Conservation (phyloP, 2,797 vertebrate species). For the Miichthys miiuy region DNA sequence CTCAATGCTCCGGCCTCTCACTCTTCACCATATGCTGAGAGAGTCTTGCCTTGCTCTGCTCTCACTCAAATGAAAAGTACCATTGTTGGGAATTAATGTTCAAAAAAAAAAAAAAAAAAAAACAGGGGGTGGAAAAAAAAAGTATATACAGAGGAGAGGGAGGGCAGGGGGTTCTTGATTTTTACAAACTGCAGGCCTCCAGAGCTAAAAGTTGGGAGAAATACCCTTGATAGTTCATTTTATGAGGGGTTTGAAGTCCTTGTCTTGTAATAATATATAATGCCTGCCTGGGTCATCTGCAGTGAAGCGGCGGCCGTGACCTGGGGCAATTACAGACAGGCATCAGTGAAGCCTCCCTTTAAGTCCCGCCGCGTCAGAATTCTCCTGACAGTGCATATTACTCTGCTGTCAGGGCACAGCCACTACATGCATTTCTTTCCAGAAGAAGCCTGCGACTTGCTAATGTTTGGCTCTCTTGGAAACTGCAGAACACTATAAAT, state of each 20-base stretch:
- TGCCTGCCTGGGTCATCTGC: constrained; percentile 79
- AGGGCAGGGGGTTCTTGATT: constrained; percentile 67
- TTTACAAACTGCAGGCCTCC: constrained; percentile 85
- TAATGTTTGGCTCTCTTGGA: constrained; percentile 70
- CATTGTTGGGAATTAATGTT: constrained; percentile 79
- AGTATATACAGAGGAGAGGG: constrained; percentile 38
- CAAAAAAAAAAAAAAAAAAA: constrained; percentile 31
- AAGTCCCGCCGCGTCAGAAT: constrained; percentile 69
- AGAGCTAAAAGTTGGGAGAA: constrained; percentile 75
- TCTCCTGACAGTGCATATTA: constrained; percentile 77
- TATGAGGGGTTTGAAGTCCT: constrained; percentile 80
- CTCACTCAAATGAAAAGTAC: constrained; percentile 79
- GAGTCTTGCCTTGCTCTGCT: constrained; percentile 70
- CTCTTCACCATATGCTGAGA: constrained; percentile 54
- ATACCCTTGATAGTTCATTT: constrained; percentile 83
- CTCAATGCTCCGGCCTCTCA: constrained; percentile 26
- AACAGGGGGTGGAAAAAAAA: constrained; percentile 36
- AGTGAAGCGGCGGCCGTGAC: constrained; percentile 82
- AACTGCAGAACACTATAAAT: constrained; percentile 71
- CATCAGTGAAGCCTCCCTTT: constrained; percentile 77
- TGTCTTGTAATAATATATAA: constrained; percentile 85
- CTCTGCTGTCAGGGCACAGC: constrained; percentile 65
- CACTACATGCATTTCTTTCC: constrained; percentile 45
- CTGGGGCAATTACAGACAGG: constrained; percentile 83
- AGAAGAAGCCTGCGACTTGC: constrained; percentile 69